Evolutionary conservation across 35 echinoderm and acorn worm species (phyloP).

Genomic region (Hemicentrotus pulcherrimus): DNA sequence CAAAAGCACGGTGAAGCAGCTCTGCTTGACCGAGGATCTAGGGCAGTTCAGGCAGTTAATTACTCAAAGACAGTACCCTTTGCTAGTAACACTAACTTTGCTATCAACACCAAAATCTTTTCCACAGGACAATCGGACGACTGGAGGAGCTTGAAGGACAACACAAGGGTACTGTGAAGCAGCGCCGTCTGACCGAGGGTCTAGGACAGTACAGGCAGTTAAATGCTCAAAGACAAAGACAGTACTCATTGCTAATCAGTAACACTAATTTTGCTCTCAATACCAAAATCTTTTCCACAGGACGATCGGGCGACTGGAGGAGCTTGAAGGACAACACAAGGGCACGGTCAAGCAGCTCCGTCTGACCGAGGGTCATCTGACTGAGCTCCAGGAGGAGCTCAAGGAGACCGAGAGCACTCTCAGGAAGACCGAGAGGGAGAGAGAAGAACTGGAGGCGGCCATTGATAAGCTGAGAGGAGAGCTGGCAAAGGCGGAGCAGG

Average conservation of each 20-base stretch:
- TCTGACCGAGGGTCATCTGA: slow-evolving; percentile 6
- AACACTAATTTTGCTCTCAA: neutral
- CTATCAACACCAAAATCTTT: too few relatives aligned
- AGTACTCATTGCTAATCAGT: neutral
- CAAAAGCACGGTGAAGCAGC: slow-evolving; percentile 3
- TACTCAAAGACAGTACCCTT: too few relatives aligned
- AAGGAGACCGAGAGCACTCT: slow-evolving; percentile 21
- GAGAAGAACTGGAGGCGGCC: slow-evolving; percentile 57
- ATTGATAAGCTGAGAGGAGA: slow-evolving; percentile 53
- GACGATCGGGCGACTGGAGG: slow-evolving; percentile 4
- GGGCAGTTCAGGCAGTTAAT: too few relatives aligned
- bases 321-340: slow-evolving; percentile 28
- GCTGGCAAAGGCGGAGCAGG: slow-evolving; percentile 45
- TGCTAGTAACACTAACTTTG: too few relatives aligned
- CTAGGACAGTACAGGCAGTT: neutral
- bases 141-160: slow-evolving; percentile 23
- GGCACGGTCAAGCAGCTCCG: slow-evolving; percentile 32
- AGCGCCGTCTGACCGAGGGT: slow-evolving; percentile 19
- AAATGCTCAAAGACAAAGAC: neutral
- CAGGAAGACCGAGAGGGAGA: slow-evolving; percentile 56
- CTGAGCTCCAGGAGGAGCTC: slow-evolving; percentile 35
- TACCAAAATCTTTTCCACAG: neutral
- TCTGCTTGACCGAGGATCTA: neutral
- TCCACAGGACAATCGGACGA: neutral
- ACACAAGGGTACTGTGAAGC: slow-evolving; percentile 31